A percentile compares a stretch with the other conserved stretches of the same genome.
These are phyloP conservation scores for Netelia melanura DNA, from an alignment of 2,888 invertebrate species.

Conservation along the genomic window DNA sequence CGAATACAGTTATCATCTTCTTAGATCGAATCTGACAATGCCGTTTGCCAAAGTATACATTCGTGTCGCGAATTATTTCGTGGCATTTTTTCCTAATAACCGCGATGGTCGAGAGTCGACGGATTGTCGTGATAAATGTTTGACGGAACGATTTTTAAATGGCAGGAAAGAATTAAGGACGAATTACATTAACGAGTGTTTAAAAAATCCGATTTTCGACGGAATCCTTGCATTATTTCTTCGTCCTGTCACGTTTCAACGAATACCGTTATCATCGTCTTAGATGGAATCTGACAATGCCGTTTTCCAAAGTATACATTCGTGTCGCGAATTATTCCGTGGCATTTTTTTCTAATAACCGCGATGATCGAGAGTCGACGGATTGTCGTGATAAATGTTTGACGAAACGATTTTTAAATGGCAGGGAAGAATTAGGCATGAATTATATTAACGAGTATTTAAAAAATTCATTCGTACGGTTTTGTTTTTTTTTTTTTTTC, in stretches of 20 bases:
- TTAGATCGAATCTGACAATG: no score
- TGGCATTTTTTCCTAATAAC: no score
- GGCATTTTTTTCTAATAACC: no score
- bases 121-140: not conserved
- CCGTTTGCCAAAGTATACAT: no score
- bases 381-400: not conserved
- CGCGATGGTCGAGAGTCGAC: not conserved
- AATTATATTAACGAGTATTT: slow-evolving; percentile 20
- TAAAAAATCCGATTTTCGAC: not conserved
- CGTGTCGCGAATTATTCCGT: no score
- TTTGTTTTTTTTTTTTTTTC: not conserved
- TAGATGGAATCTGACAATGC: no score
- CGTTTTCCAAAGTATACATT: no score
- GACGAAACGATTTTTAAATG: slow-evolving; percentile 3
- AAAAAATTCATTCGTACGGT: not conserved
- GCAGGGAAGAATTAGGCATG: not conserved
- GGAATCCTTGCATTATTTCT: not conserved
- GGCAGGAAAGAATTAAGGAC: not conserved
- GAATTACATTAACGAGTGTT: slow-evolving; percentile 19
- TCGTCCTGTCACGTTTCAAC: not conserved
- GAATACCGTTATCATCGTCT: not conserved
- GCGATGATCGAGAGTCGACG: not conserved
- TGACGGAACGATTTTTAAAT: slow-evolving; percentile 6
- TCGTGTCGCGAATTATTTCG: no score
- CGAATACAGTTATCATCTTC: not conserved